These are phyloP conservation scores for Lithobates pipiens DNA, from an alignment of 2,797 vertebrate genomes.

Conservation along the genomic window DNA sequence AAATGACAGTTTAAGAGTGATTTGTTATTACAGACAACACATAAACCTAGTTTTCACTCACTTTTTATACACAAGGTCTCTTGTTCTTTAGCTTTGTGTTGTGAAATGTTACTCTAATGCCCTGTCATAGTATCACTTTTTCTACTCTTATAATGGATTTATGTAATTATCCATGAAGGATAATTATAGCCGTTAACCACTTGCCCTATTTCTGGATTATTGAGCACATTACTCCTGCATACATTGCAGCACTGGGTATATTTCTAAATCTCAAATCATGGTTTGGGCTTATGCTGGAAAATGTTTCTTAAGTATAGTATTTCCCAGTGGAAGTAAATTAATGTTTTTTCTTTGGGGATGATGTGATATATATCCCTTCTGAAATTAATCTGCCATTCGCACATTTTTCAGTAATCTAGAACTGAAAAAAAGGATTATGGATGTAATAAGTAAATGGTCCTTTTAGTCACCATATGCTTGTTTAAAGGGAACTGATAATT, in stretches of 20 bases:
- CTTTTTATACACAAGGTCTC: too few species aligned
- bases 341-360: neutral
- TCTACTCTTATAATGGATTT: neutral
- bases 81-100: neutral
- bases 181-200: slow-evolving; percentile 20
- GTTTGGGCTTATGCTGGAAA: neutral
- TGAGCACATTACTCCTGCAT: neutral
- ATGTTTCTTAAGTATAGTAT: neutral
- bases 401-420: too few species aligned
- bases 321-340: neutral
- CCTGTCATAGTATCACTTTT: neutral
- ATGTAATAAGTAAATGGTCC: too few species aligned
- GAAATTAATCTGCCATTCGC: neutral
- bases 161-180: slow-evolving; percentile 18
- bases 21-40: too few species aligned
- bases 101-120: neutral
- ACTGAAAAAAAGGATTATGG: too few species aligned
- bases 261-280: slow-evolving; percentile 9
- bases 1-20: too few species aligned
- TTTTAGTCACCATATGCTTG: neutral
- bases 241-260: neutral
- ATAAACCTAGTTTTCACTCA: too few species aligned
- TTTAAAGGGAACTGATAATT: neutral
- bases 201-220: slow-evolving; percentile 1
- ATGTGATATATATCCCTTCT: neutral